Percentiles rank a stretch among this genome's conserved stretches.
Conservation (phyloP, 2,113 vertebrate species). For the Dipodomys stephensi region DNA sequence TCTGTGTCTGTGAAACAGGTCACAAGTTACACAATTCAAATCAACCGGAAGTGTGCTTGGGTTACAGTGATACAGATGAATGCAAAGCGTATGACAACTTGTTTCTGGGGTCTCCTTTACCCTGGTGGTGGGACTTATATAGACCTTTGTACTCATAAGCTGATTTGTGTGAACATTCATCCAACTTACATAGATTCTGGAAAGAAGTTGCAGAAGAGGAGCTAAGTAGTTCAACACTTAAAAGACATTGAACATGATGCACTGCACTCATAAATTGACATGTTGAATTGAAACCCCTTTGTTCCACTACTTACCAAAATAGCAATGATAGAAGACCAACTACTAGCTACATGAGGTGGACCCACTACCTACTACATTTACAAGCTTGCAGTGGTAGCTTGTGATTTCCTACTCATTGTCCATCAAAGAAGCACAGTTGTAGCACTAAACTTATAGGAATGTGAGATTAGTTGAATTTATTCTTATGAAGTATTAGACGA, state of each 20-base stretch:
- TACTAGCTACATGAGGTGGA: not conserved
- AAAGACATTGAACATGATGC: not conserved
- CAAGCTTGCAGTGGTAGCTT: not conserved
- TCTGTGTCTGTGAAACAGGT: not conserved
- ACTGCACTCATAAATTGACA: too few species aligned
- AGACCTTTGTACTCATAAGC: not conserved
- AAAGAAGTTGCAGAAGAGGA: not conserved
- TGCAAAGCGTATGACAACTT: not conserved
- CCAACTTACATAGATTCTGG: not conserved
- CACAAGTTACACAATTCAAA: not conserved
- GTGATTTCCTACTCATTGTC: not conserved
- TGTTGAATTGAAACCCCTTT: too few species aligned
- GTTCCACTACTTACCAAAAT: too few species aligned
- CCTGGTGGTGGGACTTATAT: not conserved
- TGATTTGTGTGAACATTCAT: not conserved
- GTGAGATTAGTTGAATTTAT: slow-evolving; percentile 20
- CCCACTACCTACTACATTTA: not conserved
- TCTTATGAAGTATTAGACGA: not conserved
- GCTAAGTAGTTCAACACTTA: not conserved
- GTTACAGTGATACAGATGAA: not conserved
- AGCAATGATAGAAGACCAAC: too few species aligned
- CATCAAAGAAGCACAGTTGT: not conserved
- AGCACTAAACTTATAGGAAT: not conserved
- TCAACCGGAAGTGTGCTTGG: not conserved
- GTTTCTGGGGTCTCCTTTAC: not conserved